Base-by-base conservation (phyloP, 2,113 vertebrate genomes). In the Saccopteryx bilineata region DNA sequence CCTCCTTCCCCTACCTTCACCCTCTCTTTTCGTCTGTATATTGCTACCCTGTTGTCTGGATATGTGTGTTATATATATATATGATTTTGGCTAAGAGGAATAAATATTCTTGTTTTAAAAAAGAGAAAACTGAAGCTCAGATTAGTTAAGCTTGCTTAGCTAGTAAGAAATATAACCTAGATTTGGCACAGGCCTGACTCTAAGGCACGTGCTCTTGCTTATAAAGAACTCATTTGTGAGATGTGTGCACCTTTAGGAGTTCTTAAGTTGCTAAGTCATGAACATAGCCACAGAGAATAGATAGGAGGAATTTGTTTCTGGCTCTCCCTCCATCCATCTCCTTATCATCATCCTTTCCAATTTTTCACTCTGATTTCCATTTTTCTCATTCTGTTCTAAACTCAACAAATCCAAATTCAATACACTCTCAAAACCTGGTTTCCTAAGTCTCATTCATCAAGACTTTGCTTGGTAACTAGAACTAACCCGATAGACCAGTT, bases 311-410 rank as follows among this genome's bases (percentile, higher is more conserved):
- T 88, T 90, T 82, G 17, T 69, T 96, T 94, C 50, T 85, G 26
- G 11, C 5, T 92, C 33, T 93, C 28, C 12, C 58, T 95, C 5
- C 26, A 17, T 69, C 28, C 21, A 2, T 80, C 46, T 86, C 11
- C 33, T 4, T 69, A 69, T 23, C 39, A 9, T 48, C 23, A 28
- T 93, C 33, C 19, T 93, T 81, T 19, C 65, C 14, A 61, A 12
- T 68, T 61, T 80, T 26, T 61, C 0, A 87, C 24, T 61, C 19
- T 63, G 23, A 76, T 92, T 76, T 72, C 28, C 31, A n/a, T 21
- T 91, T 91, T 74, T 91, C 72, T 60, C 74, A 80, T 85, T 95
- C 82, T 95, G 46, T 85, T 21, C 56, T 86, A 74, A 93, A 50
- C 17, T 83, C 14, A 82, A 50, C 90, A 89, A 94, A 76, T 23